These are phyloP conservation scores for Anoplopoma fimbria DNA, from an alignment of 2,113 vertebrate genomes.

Conservation along the genomic window DNA sequence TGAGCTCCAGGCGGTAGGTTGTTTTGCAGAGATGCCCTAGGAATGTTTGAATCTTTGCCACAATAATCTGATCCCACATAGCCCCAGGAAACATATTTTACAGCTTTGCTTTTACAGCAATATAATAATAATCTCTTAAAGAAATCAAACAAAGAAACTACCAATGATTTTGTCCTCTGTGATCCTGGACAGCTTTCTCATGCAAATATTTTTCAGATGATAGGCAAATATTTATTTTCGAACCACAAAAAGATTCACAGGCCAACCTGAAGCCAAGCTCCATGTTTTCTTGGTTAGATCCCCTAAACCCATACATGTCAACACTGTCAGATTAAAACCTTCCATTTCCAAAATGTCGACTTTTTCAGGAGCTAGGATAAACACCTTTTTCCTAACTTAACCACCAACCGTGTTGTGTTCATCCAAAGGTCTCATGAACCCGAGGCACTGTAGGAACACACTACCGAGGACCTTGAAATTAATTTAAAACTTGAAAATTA, in stretches of 20 bases:
- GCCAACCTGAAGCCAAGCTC: background rate
- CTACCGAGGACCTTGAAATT: background rate
- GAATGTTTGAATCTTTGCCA: constrained; percentile 38
- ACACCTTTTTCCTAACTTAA: constrained; percentile 36
- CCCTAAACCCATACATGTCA: constrained; percentile 50
- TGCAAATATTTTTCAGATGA: constrained; percentile 42
- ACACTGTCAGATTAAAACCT: constrained; percentile 56
- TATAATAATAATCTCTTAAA: too few relatives aligned
- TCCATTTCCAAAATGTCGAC: constrained; percentile 38
- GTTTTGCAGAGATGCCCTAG: constrained; percentile 54
- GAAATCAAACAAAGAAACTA: constrained; percentile 29
- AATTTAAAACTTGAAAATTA: background rate
- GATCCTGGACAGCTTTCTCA: constrained; percentile 21
- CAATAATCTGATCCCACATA: constrained; percentile 32
- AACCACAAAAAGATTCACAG: constrained; percentile 33
- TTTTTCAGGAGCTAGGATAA: constrained; percentile 42
- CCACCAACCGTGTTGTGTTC: constrained; percentile 23
- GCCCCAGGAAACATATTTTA: constrained; percentile 30
- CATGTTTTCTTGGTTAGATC: constrained; percentile 55
- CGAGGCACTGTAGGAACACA: background rate
- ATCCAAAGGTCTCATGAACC: constrained; percentile 48
- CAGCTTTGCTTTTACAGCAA: too few relatives aligned
- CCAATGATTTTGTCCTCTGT: constrained; percentile 24
- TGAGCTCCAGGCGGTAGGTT: constrained; percentile 94
- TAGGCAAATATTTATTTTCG: constrained; percentile 51